phyloP scores from a whole-genome alignment of 2,113 vertebrate species.

The Forbesichthys agassizii region DNA sequence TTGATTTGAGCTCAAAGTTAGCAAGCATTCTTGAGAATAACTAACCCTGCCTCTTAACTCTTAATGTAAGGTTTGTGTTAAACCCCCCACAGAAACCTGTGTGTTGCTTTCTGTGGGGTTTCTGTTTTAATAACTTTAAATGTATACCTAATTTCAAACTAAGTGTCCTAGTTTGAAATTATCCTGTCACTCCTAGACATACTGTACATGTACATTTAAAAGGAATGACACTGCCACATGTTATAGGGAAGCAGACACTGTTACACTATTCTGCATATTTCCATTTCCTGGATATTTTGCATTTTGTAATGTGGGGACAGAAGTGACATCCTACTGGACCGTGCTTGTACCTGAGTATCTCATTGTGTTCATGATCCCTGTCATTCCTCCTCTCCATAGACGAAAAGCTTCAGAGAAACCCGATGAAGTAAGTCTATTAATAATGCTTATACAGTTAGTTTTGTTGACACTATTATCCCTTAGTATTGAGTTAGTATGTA shows the following conservation, averaged over 20 bases:
- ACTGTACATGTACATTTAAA: neutral
- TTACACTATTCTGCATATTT: too few species aligned
- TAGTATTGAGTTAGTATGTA: too few species aligned
- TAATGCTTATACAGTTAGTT: neutral
- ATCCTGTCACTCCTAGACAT: neutral
- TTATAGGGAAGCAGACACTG: too few species aligned
- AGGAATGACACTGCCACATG: neutral
- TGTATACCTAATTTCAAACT: too few species aligned
- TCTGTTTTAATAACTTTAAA: too few species aligned
- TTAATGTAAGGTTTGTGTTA: too few species aligned
- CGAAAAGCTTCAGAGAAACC: conserved; percentile 99
- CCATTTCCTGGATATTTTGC: too few species aligned
- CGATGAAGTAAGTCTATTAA: conserved; percentile 73
- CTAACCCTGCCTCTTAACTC: too few species aligned
- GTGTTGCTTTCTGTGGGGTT: too few species aligned
- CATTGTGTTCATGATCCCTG: conserved; percentile 4
- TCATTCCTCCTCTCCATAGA: conserved; percentile 67
- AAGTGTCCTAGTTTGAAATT: neutral
- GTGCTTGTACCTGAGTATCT: neutral
- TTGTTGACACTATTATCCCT: neutral
- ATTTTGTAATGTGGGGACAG: neutral
- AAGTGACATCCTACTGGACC: neutral
- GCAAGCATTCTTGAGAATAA: too few species aligned
- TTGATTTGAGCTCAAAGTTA: too few species aligned
- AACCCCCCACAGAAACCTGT: too few species aligned